Percentiles rank a stretch among this genome's conserved stretches.
These are phyloP conservation scores for Conistra vaccinii DNA, from an alignment of 2,888 invertebrate species.

Conservation along the genomic window DNA sequence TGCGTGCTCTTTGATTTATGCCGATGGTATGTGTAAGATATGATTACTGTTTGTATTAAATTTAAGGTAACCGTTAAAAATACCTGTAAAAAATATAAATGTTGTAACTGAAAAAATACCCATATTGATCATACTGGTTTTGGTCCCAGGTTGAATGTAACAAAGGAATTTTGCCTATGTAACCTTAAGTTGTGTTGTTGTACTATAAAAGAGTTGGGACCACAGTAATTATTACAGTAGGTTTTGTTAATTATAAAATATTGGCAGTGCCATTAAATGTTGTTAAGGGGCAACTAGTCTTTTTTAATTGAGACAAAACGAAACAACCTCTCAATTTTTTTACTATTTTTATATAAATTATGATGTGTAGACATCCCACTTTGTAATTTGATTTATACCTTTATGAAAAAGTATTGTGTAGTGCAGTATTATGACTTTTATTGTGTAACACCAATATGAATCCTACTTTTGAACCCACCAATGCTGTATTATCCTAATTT, in stretches of 20 bases:
- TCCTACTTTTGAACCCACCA: constrained; percentile 4
- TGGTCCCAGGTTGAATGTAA: too few relatives aligned
- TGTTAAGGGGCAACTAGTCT: neutral
- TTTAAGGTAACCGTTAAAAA: too few relatives aligned
- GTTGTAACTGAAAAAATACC: too few relatives aligned
- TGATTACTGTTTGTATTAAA: too few relatives aligned
- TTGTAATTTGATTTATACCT: neutral
- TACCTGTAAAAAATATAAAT: too few relatives aligned
- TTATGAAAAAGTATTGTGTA: neutral
- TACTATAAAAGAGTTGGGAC: constrained; percentile 1
- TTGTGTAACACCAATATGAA: neutral
- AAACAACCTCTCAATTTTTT: neutral
- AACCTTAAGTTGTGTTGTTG: neutral
- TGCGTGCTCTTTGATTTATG: too few relatives aligned
- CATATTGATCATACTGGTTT: too few relatives aligned
- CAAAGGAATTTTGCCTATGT: neutral
- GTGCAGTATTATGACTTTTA: neutral
- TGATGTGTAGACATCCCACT: constrained; percentile 3
- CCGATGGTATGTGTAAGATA: too few relatives aligned
- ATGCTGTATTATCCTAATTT: neutral
- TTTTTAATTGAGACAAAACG: neutral
- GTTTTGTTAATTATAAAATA: neutral
- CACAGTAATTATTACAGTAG: constrained; percentile 2
- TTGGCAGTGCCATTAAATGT: neutral
- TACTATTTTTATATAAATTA: neutral